Evolutionary conservation across 2,888 invertebrate species (phyloP).

Genomic region (Cheilosia scutellata): DNA sequence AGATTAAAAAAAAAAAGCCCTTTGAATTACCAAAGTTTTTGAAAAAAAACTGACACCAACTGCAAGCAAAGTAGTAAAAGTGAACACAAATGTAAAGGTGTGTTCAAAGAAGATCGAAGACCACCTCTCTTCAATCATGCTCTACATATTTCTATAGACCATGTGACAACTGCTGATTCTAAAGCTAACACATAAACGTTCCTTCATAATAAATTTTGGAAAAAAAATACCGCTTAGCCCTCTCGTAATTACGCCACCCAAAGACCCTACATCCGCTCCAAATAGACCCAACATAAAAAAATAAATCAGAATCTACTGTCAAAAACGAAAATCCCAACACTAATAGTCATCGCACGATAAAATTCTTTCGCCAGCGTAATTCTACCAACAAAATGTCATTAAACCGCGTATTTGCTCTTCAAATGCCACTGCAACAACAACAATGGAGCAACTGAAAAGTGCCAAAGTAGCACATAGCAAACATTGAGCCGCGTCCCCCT

Average conservation of each 20-base stretch:
- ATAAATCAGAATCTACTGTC: conserved; percentile 19
- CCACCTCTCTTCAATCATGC: too few relatives aligned
- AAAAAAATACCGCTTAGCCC: too few relatives aligned
- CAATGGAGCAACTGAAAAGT: background rate
- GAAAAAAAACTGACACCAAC: too few relatives aligned
- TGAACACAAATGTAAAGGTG: too few relatives aligned
- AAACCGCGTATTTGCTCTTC: conserved; percentile 2
- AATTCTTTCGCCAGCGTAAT: conserved; percentile 40
- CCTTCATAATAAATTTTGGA: background rate
- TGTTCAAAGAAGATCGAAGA: too few relatives aligned
- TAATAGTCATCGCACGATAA: conserved; percentile 24
- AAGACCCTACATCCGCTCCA: conserved; percentile 39
- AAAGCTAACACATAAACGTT: background rate
- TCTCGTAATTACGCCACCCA: conserved; percentile 5
- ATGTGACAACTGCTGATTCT: background rate
- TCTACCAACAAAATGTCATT: conserved; percentile 44
- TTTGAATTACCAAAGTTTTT: too few relatives aligned
- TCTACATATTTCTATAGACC: too few relatives aligned
- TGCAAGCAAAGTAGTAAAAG: too few relatives aligned
- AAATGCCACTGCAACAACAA: too few relatives aligned
- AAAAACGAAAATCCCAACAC: conserved; percentile 5
- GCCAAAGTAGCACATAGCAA: conserved; percentile 26
- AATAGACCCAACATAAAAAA: conserved; percentile 6
- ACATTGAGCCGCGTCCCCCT: conserved; percentile 1
- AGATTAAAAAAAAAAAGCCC: too few relatives aligned